A percentile compares a stretch with the other conserved stretches of the same genome.
Evolutionary conservation across 92 coral and sea anemone genomes (phyloP).

Genomic region (Ricordea florida): DNA sequence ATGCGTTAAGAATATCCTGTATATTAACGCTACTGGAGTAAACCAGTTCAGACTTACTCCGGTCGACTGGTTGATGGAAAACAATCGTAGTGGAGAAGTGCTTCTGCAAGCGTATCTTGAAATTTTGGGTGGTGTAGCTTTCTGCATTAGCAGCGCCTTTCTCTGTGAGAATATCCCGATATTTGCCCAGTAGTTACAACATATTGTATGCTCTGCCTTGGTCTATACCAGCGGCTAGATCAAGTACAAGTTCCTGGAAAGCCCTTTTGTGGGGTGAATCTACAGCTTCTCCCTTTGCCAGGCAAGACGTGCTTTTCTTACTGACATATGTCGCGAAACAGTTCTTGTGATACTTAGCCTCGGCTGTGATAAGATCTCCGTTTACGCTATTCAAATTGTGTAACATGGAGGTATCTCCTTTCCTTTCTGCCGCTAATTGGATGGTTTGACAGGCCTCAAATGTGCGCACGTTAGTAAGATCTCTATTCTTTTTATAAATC

Average conservation of each 20-base stretch:
- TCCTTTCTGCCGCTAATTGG: too few species aligned
- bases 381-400: constrained; percentile 13
- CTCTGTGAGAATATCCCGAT: background rate
- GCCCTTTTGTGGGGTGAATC: constrained; percentile 26
- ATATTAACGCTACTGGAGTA: constrained; percentile 41
- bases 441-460: too few species aligned
- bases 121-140: constrained; percentile 41
- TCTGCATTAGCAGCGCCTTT: constrained; percentile 39
- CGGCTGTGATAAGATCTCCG: constrained; percentile 48
- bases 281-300: background rate
- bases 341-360: constrained; percentile 29
- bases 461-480: too few species aligned
- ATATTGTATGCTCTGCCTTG: constrained; percentile 61
- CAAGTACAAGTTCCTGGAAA: constrained; percentile 31
- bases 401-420: constrained; percentile 36
- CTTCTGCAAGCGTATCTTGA: constrained; percentile 29
- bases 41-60: constrained; percentile 44
- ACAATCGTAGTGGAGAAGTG: constrained; percentile 32
- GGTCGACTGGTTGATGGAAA: constrained; percentile 38
- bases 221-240: background rate
- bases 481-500: too few species aligned
- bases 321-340: constrained; percentile 38
- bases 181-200: constrained; percentile 24
- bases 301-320: too few species aligned
- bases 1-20: constrained; percentile 54